Percentiles rank a stretch among this genome's conserved stretches.
phyloP scores from a whole-genome alignment of 2,888 invertebrate genomes.

The Himalopsyche tibetana region DNA sequence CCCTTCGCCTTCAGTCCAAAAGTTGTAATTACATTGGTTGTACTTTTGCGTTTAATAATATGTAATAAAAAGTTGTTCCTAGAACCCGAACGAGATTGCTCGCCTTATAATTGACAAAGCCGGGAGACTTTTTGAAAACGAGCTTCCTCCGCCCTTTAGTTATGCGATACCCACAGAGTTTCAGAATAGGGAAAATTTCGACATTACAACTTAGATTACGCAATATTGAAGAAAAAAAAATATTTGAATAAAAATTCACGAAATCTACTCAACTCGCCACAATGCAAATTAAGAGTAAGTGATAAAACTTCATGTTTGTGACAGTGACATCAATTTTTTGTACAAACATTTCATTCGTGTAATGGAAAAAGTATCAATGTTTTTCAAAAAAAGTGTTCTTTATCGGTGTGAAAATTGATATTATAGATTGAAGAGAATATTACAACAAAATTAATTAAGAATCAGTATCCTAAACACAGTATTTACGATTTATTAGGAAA shows the following conservation, averaged over 20 bases:
- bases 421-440: too few relatives aligned
- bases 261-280: too few relatives aligned
- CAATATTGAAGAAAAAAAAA: background rate
- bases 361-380: too few relatives aligned
- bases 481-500: too few relatives aligned
- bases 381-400: too few relatives aligned
- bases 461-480: too few relatives aligned
- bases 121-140: background rate
- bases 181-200: background rate
- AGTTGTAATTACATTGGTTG: slow-evolving; percentile 21
- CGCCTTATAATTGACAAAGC: background rate
- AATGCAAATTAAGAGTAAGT: too few relatives aligned
- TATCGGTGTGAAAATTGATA: too few relatives aligned
- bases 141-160: background rate
- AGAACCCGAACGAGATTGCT: background rate
- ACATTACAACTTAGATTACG: background rate
- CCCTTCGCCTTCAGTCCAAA: slow-evolving; percentile 26
- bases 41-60: slow-evolving; percentile 19
- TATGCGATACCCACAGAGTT: background rate
- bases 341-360: too few relatives aligned
- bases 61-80: background rate
- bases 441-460: too few relatives aligned
- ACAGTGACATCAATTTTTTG: too few relatives aligned
- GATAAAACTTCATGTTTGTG: too few relatives aligned
- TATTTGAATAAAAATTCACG: background rate